Percentiles rank a stretch among this genome's conserved stretches.
Conservation (phyloP, 2,113 vertebrate species). For the Hippocampus comes region DNA sequence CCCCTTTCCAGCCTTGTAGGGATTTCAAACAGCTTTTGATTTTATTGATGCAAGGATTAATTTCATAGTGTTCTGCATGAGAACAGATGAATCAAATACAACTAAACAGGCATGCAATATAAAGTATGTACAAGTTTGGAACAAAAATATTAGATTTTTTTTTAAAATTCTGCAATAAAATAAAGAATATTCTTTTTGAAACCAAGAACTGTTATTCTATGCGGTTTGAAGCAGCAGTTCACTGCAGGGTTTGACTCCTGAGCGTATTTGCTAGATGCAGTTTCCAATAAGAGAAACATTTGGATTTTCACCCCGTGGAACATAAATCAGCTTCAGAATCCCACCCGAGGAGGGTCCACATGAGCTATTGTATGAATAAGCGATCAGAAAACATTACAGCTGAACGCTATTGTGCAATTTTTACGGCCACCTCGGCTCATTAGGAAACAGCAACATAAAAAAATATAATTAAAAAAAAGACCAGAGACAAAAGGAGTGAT, state of each 20-base stretch:
- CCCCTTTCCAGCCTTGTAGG: not conserved
- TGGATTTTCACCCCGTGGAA: not conserved
- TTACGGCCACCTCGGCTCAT: too few species aligned
- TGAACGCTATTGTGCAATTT: too few species aligned
- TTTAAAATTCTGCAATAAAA: not conserved
- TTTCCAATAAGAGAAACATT: not conserved
- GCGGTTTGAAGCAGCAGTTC: slow-evolving; percentile 2
- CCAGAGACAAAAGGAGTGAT: too few species aligned
- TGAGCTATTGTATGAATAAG: not conserved
- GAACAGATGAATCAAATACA: not conserved
- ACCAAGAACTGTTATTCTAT: not conserved
- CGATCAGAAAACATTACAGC: not conserved
- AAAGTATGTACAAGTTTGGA: not conserved
- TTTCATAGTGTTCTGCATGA: not conserved
- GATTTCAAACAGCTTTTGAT: not conserved
- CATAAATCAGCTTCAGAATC: not conserved
- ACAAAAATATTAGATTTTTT: not conserved
- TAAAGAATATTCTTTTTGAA: not conserved
- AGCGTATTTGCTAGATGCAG: not conserved
- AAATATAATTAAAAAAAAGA: too few species aligned
- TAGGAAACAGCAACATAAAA: too few species aligned
- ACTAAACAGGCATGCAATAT: not conserved
- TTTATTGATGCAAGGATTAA: not conserved
- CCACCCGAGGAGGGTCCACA: not conserved
- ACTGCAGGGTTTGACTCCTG: not conserved